Evolutionary conservation across 2,797 vertebrate species (phyloP).

Genomic region (Pipistrellus kuhlii): DNA sequence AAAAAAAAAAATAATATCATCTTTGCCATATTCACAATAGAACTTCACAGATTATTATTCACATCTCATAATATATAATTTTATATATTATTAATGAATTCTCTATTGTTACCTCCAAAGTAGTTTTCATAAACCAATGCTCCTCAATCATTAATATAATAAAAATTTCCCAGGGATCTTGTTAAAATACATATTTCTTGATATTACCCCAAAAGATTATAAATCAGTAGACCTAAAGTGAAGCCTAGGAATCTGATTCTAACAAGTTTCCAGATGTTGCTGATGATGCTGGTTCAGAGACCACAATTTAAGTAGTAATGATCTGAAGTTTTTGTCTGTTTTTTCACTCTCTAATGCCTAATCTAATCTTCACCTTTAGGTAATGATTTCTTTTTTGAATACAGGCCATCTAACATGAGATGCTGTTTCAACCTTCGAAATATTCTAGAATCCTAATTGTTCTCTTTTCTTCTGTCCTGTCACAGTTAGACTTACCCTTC

Average conservation of each 20-base stretch:
- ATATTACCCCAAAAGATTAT: not conserved
- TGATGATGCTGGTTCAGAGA: not conserved
- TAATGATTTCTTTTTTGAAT: not conserved
- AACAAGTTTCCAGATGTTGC: not conserved
- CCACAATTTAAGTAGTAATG: not conserved
- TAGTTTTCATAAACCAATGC: not conserved
- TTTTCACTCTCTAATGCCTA: not conserved
- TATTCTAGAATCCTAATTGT: not conserved
- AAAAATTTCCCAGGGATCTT: not conserved
- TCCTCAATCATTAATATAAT: not conserved
- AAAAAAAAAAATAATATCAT: not conserved
- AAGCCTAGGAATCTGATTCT: conserved; percentile 15
- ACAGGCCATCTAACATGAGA: not conserved
- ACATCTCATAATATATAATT: conserved; percentile 37
- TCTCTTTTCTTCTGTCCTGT: not conserved
- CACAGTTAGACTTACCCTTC: not conserved
- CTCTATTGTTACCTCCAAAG: not conserved
- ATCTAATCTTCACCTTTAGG: not conserved
- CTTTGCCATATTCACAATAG: not conserved
- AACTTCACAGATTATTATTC: not conserved
- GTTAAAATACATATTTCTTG: conserved; percentile 8
- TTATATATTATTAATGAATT: not conserved
- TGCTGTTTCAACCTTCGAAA: not conserved
- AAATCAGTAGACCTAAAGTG: not conserved
- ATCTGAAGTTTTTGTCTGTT: not conserved